phyloP scores from a whole-genome alignment of 1,140 invertebrate genomes.

The Harlomillsia oculata region DNA sequence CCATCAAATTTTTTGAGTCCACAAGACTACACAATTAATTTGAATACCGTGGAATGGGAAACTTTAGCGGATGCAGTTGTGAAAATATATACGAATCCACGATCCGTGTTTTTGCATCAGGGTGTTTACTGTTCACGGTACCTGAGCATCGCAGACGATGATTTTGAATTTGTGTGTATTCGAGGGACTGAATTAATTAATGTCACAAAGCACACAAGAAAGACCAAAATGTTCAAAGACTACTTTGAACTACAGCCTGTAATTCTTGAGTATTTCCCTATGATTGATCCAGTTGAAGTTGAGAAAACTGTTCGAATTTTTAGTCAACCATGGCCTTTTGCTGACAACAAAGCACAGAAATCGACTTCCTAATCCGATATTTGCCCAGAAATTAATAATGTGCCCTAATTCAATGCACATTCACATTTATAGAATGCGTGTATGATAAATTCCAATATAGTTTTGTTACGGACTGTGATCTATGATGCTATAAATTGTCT shows the following conservation, averaged over 20 bases:
- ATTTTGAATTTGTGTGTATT: constrained; percentile 23
- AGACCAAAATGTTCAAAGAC: neutral
- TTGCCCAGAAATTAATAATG: too few relatives aligned
- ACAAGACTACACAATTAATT: constrained; percentile 14
- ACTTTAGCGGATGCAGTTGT: neutral
- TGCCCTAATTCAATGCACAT: too few relatives aligned
- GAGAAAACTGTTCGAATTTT: constrained; percentile 8
- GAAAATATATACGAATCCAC: neutral
- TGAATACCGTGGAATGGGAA: neutral
- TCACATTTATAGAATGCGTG: too few relatives aligned
- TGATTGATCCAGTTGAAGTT: constrained; percentile 11
- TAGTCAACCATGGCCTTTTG: constrained; percentile 4
- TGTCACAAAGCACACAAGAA: constrained; percentile 21
- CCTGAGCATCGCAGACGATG: constrained; percentile 12
- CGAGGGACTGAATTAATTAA: constrained; percentile 20
- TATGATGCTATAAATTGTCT: too few relatives aligned
- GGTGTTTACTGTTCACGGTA: constrained; percentile 23
- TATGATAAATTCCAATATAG: too few relatives aligned
- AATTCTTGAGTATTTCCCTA: constrained; percentile 23
- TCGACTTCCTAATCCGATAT: too few relatives aligned
- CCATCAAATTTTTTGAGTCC: neutral
- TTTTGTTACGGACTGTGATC: too few relatives aligned
- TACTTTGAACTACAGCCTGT: constrained; percentile 7
- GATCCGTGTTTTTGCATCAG: constrained; percentile 4
- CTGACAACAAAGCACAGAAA: too few relatives aligned